Evolutionary conservation across 2,888 invertebrate species (phyloP), one percentile per base, ranked within the genome.

Genomic region (Sacculina carcini): DNA sequence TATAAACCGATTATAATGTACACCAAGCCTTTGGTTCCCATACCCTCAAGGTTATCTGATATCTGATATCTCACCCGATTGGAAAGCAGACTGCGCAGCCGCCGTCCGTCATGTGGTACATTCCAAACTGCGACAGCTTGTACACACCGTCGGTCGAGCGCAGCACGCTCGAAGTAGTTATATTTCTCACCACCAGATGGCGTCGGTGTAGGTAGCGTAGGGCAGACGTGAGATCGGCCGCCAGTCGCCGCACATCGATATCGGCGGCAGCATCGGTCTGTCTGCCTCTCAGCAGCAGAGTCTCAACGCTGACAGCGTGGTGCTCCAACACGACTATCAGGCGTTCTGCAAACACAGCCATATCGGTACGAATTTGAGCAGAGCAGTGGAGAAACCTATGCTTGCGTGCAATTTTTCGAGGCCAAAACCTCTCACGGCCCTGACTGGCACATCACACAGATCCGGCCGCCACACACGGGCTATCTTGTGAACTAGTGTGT

Each of bases 121-220:
- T 67, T n/a, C 92, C 94, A 70, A 83, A 92, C 66, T 89, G 86
- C 60, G 84, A 85, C 32, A 96, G 65, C 63, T 90, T 87, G 0
- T 84, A 77, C 62, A 75, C 71, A 38, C 77, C 75, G 61, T 73
- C 68, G 42, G 69, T 69, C 61, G 82, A 78, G 34, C 89, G 62
- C 14, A 87, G 67, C 58, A 94, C 78, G 65, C 85, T 86, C 59
- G 82, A 79, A 49, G 80, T 76, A 53, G 79, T 76, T 53, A 94
- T 67, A 62, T 80, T 82, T 57, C 84, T 75, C 62, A 84, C 81
- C 2, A 78, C 75, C 51, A 92, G 73, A 51, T 76, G 74, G 56
- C 75, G 70, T 6, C 69, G 61, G 62, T 89, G 80, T 21, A 94
- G 70, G 61, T 76, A 77, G 48, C 69, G 66, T 51, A 94, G 67